Percentiles rank a stretch among this genome's conserved stretches.
phyloP scores from a whole-genome alignment of 2,113 vertebrate species.

The Peromyscus maniculatus region DNA sequence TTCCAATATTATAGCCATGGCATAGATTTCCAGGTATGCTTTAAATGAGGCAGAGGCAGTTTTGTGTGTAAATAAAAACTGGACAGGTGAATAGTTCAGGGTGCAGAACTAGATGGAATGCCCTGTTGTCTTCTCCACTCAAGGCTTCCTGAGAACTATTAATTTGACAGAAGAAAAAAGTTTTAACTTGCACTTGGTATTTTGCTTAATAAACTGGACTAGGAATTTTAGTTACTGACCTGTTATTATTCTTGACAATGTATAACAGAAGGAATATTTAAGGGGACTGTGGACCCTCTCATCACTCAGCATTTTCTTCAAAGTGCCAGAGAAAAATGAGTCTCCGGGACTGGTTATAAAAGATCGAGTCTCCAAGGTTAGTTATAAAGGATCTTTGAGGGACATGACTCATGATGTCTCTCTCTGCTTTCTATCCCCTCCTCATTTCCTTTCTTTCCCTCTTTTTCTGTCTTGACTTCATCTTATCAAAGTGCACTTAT shows the following conservation, averaged over 20 bases:
- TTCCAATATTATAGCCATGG: background rate
- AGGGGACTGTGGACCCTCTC: background rate
- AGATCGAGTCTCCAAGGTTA: background rate
- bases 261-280: background rate
- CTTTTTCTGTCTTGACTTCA: background rate
- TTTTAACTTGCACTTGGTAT: constrained; percentile 44
- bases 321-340: constrained; percentile 23
- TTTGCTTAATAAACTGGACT: constrained; percentile 10
- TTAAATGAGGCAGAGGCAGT: background rate
- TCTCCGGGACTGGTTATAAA: background rate
- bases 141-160: background rate
- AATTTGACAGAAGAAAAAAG: background rate
- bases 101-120: background rate
- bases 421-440: background rate
- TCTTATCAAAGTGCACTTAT: background rate
- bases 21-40: background rate
- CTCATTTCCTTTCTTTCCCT: background rate
- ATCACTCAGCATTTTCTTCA: constrained; percentile 10
- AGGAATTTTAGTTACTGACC: background rate
- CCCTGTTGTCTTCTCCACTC: background rate
- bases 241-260: constrained; percentile 15
- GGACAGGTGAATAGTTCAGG: background rate
- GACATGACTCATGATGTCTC: background rate
- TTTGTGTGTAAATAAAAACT: background rate
- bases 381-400: background rate